Evolutionary conservation across 2,797 vertebrate species (phyloP), one percentile per base, ranked within the genome.

Genomic region (Dendrocincla fuliginosa): DNA sequence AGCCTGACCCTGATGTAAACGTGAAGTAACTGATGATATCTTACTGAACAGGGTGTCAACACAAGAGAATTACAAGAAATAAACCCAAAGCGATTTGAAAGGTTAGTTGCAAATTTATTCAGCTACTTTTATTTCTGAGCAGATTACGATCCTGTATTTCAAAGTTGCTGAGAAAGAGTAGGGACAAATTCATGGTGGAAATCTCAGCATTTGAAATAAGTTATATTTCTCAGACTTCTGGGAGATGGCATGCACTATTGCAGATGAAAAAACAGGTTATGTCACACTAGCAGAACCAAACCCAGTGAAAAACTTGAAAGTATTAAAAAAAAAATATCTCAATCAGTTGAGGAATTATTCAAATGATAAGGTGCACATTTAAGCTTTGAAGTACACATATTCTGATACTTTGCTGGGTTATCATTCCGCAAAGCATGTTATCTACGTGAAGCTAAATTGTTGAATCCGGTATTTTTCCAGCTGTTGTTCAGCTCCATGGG

Each of bases 211-310:
- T 80, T 80, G 52, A 82, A 50, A 44, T 44, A 49, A 74, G 33
- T 87, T 37, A 25, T 37, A 70, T 87, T 89, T 90, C 77, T 94
- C 67, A 82, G 65, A 42, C 14, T 84, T 94, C 71, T 94, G 63
- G 74, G 55, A 92, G 50, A 67, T 67, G 11, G 30, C 53, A 85
- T n/a, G 30, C 53, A 80, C 22, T 70, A 8, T 5, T 85, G 71
- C 49, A 79, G 86, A 89, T 60, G 56, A 93, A 90, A 89, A 46
- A 89, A 87, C 63, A 89, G 67, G 60, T 90, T 56, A 59, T 84
- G 19, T 81, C 42, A 80, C 42, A 22, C 10, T 47, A 69, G 27
- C 32, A 78, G 14, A 90, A 42, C 20, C 46, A 93, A 82, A 60
- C 6, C 14, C 49, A 41, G 25, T 52, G 13, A 80, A 85, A 78